Evolutionary conservation across 1,140 invertebrate species (phyloP), one percentile per base, ranked within the genome.

Genomic region (Saxidomus purpurata): DNA sequence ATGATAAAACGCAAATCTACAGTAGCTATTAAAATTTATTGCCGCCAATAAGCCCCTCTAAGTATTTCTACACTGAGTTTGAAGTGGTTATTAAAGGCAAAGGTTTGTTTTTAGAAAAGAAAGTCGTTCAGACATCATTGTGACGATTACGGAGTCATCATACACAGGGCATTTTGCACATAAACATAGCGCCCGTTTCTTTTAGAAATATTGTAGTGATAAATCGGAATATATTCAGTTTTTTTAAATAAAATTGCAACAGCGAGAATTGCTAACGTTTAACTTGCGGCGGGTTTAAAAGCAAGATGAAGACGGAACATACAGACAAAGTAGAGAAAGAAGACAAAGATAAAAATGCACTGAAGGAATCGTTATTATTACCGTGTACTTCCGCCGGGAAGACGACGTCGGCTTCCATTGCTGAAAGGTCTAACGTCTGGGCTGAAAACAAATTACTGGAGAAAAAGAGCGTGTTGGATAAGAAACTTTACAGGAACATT

Each of bases 401-500:
- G 22, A 80, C 77, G 0, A 88, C 86, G 22, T 88, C 86, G 13
- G 74, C 86, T 0, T 80, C 76, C 11, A 81, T 88, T 3, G 76
- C 76, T n/a, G 86, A 88, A 38, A 55, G 55, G 31, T 80, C 74
- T 17, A 79, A 79, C 25, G 49, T 79, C 22, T 88, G 86, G 86
- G 74, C 52, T 9, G 86, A 80, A 69, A 74, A 88, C 40, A 80
- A 81, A 71, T 55, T 88, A n/a, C 40, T 36, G 43, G 86, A 88
- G 31, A 80, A 34, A 40, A 88, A 81, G 38, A 40, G 15, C 22
- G 43, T 63, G 0, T 52, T 88, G 40, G 86, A 88, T 38, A 40
- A 71, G 31, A 80, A 81, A 71, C 77, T 88, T n/a, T 67, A 88
- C 55, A 88, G 71, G 36, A 79, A 36, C 47, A 79, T 88, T 25